Evolutionary conservation across 2,113 vertebrate genomes (phyloP), one percentile per base, ranked within the genome.

Genomic region (Melanostigma gelatinosum): DNA sequence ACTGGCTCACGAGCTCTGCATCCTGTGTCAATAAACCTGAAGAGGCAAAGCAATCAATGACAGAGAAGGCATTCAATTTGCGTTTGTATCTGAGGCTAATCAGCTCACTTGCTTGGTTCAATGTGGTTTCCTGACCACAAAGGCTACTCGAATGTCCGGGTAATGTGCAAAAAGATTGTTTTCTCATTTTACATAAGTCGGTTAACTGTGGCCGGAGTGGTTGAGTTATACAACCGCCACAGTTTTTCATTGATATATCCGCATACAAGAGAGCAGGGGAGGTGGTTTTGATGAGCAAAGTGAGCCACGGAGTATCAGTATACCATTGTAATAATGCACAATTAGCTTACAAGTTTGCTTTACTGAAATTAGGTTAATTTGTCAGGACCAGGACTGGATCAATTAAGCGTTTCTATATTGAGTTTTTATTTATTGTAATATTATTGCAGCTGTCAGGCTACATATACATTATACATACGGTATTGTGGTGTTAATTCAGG

Each of bases 61-160:
- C 77, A 89, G 69, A 89, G 78, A 86, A 63, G 80, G 67, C 77
- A 46, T 93, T 93, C 87, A 84, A 90, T 93, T 92, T 92, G 78
- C 13, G n/a, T 83, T 88, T 86, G 77, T 88, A 94, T 86, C 80
- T 52, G 11, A 77, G 71, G 77, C 87, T 92, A 92, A 94, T 93
- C 90, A 84, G 87, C 83, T 92, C 81, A 93, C 94, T 93, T 70
- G 55, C 83, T 89, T 71, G 55, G 85, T 89, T 93, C 80, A 84
- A 52, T 89, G 86, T 86, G 63, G 73, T 16, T 72, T 84, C 74
- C 66, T 86, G 68, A 82, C 58, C 10, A 82, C 62, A 75, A 77
- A 77, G 40, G 55, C 86, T 71, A 6, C 69, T 87, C 70, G 61
- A 64, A 88, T 63, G 66, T 80, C 63, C 62, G 76, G 55, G 60